Evolutionary conservation across 2,797 vertebrate species (phyloP).

Genomic region (Choloepus didactylus): DNA sequence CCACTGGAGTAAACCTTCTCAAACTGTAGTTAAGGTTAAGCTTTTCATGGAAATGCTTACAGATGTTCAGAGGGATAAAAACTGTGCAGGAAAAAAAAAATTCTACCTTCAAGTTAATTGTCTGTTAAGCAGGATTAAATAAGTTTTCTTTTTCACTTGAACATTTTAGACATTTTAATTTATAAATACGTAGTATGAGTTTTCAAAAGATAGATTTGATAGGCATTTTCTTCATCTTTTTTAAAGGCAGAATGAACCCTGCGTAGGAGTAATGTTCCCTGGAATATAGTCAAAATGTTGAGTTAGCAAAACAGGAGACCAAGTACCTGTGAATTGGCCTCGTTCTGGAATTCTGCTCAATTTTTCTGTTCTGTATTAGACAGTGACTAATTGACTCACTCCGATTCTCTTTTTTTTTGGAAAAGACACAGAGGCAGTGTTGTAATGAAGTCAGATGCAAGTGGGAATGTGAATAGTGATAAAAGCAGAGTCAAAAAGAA

Average conservation of each 20-base stretch:
- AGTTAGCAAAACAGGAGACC: not conserved
- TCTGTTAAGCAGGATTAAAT: not conserved
- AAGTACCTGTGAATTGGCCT: not conserved
- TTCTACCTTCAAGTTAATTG: slow-evolving; percentile 9
- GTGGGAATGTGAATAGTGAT: not conserved
- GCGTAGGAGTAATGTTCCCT: not conserved
- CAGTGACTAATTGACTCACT: not conserved
- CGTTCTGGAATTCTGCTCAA: not conserved
- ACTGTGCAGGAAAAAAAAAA: not conserved
- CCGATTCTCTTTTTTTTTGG: not conserved
- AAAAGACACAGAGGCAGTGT: not conserved
- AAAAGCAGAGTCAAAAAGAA: not conserved
- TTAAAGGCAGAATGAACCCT: not conserved
- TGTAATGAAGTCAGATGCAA: not conserved
- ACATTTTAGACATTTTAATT: not conserved
- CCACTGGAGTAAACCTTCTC: not conserved
- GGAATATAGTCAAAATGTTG: not conserved
- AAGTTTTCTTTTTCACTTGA: not conserved
- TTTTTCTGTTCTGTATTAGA: not conserved
- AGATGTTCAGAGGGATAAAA: not conserved
- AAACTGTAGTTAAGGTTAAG: not conserved
- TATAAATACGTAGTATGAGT: not conserved
- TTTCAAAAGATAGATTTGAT: not conserved
- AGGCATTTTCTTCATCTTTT: not conserved
- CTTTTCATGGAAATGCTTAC: not conserved